These are phyloP conservation scores for Speoplatyrhinus poulsoni DNA, from an alignment of 2,113 vertebrate species.

Conservation along the genomic window DNA sequence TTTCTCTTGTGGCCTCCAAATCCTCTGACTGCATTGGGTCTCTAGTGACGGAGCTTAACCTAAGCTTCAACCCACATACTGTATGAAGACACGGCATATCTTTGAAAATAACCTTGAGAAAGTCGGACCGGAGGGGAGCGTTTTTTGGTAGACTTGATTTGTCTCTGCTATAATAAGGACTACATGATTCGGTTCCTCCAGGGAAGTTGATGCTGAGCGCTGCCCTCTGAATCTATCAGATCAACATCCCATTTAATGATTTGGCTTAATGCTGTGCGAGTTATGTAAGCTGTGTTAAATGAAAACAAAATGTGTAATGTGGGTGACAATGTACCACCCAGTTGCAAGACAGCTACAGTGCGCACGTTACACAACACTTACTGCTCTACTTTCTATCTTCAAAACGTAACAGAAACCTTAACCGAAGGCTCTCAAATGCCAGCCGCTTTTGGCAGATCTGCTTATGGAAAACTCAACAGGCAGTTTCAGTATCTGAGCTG, in stretches of 20 bases:
- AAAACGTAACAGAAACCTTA: constrained; percentile 8
- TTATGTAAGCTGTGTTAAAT: constrained; percentile 44
- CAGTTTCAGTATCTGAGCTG: constrained; percentile 1
- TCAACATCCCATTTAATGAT: constrained; percentile 33
- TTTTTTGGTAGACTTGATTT: constrained; percentile 66
- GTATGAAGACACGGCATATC: constrained; percentile 69
- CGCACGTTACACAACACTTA: constrained; percentile 6
- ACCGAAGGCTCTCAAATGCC: constrained; percentile 13
- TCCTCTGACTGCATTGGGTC: constrained; percentile 53
- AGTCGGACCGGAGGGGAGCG: constrained; percentile 68
- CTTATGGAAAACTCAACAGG: background rate
- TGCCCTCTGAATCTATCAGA: constrained; percentile 51
- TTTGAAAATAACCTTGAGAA: constrained; percentile 81
- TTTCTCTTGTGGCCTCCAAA: constrained; percentile 44
- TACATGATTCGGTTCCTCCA: constrained; percentile 60
- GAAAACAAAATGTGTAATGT: constrained; percentile 27
- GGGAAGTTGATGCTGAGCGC: constrained; percentile 53
- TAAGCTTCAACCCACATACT: constrained; percentile 70
- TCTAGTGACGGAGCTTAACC: constrained; percentile 66
- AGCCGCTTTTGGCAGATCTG: background rate
- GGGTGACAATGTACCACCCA: constrained; percentile 38
- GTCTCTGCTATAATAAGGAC: constrained; percentile 65
- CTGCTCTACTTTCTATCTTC: background rate
- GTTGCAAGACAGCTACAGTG: constrained; percentile 35
- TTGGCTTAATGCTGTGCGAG: constrained; percentile 37